Conservation (phyloP, 2,888 invertebrate species). For the Geotrupes spiniger region DNA sequence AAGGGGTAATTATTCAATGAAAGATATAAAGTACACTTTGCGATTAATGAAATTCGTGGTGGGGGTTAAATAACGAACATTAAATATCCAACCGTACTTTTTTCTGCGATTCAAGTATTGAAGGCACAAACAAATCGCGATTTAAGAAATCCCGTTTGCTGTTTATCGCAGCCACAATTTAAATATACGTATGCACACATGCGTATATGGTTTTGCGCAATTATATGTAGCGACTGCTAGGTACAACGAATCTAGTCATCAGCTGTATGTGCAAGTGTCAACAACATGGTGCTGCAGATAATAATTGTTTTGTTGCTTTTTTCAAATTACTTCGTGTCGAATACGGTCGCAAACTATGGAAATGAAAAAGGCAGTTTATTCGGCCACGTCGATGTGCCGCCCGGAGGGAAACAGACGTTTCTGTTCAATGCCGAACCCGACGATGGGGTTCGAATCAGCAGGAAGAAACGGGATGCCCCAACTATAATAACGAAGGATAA, state of each 20-base stretch:
- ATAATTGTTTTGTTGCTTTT: constrained; percentile 29
- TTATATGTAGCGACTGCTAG: too few relatives aligned
- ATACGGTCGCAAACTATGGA: constrained; percentile 27
- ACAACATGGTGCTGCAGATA: constrained; percentile 23
- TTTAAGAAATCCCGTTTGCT: too few relatives aligned
- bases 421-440: constrained; percentile 23
- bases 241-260: too few relatives aligned
- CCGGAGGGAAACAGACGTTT: constrained; percentile 22
- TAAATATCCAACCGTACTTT: too few relatives aligned
- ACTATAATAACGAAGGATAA: constrained; percentile 7
- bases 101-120: too few relatives aligned
- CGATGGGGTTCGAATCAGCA: constrained; percentile 8
- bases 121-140: too few relatives aligned
- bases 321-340: constrained; percentile 28
- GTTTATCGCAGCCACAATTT: too few relatives aligned
- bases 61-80: too few relatives aligned
- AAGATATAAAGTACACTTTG: constrained; percentile 14
- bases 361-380: constrained; percentile 31
- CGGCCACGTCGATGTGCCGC: constrained; percentile 24
- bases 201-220: too few relatives aligned
- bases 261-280: too few relatives aligned
- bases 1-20: constrained; percentile 32
- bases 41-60: too few relatives aligned
- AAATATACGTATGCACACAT: too few relatives aligned
- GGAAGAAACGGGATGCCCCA: constrained; percentile 24